Percentiles rank a stretch among this genome's conserved stretches.
These are phyloP conservation scores for Cranoglanis bouderius DNA, from an alignment of 2,113 vertebrate species.

Conservation along the genomic window DNA sequence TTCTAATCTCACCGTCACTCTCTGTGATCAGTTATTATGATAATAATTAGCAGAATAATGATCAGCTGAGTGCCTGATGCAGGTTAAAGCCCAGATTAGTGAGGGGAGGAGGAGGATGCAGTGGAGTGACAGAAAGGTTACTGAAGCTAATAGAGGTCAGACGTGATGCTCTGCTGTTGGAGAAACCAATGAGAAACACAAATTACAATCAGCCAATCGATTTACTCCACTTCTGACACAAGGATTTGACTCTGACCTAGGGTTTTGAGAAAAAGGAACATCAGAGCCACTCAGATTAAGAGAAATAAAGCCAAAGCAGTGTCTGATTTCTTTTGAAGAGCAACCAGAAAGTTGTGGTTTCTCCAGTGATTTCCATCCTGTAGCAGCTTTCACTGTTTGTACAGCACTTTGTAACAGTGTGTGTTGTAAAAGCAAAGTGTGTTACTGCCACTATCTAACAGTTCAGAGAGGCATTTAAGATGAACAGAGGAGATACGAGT, in stretches of 20 bases:
- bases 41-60: constrained; percentile 42
- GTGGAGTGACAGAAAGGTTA: not conserved
- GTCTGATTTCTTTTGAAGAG: not conserved
- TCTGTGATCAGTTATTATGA: constrained; percentile 39
- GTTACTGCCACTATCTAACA: not conserved
- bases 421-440: not conserved
- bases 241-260: not conserved
- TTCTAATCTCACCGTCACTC: not conserved
- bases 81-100: constrained; percentile 52
- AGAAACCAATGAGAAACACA: not conserved
- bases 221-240: not conserved
- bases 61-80: not conserved
- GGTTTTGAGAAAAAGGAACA: not conserved
- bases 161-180: not conserved
- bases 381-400: not conserved
- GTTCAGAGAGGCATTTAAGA: not conserved
- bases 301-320: not conserved
- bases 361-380: not conserved
- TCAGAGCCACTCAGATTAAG: not conserved
- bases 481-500: not conserved
- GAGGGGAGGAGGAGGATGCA: not conserved
- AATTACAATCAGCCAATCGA: not conserved
- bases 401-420: not conserved
- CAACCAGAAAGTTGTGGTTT: not conserved
- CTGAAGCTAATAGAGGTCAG: constrained; percentile 5